Evolutionary conservation across 2,113 vertebrate genomes (phyloP).

Genomic region (Stictonetta naevosa): DNA sequence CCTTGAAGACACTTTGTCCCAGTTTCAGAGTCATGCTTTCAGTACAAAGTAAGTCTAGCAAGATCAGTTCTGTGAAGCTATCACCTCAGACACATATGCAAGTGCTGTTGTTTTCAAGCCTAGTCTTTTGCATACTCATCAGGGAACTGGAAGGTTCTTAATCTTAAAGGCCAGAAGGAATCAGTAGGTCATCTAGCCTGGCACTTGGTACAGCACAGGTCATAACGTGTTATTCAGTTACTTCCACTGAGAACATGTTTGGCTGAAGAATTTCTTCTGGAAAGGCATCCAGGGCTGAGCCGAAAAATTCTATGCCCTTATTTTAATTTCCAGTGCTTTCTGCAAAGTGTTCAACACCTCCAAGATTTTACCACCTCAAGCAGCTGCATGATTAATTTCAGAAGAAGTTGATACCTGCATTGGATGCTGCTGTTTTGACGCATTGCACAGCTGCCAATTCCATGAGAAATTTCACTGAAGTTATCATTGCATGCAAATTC

Average conservation of each 20-base stretch:
- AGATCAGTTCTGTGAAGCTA: neutral
- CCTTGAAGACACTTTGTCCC: neutral
- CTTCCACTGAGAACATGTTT: neutral
- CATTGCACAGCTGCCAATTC: neutral
- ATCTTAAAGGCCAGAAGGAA: neutral
- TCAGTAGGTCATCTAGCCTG: neutral
- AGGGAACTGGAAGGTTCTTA: neutral
- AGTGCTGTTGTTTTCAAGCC: rapidly evolving
- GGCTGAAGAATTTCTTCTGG: neutral
- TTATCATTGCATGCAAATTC: neutral
- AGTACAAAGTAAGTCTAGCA: neutral
- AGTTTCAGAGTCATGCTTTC: neutral
- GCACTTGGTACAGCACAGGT: neutral
- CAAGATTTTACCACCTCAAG: neutral
- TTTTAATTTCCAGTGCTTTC: neutral
- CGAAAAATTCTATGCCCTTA: neutral
- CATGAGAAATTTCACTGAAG: neutral
- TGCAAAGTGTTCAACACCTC: neutral
- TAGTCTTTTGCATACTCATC: neutral
- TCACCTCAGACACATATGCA: rapidly evolving
- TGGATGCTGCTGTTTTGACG: neutral
- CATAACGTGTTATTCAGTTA: neutral
- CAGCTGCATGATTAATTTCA: neutral
- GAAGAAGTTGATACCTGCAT: neutral
- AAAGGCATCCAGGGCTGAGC: neutral